Evolutionary conservation across 2,113 vertebrate species (phyloP).

Genomic region (Vombatus ursinus): DNA sequence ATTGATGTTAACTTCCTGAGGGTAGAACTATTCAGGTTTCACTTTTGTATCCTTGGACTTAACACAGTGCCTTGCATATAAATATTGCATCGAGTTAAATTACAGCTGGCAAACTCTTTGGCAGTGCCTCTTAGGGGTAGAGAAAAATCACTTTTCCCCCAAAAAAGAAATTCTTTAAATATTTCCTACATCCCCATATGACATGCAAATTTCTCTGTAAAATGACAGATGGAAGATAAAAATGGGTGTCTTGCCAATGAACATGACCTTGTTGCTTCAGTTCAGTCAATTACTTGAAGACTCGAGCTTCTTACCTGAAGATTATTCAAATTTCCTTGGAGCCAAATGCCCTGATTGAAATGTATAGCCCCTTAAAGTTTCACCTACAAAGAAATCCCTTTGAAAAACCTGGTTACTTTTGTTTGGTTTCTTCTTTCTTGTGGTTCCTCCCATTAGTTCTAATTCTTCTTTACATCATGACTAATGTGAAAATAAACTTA

Average conservation of each 20-base stretch:
- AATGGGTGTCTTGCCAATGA: not conserved
- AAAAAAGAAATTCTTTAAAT: conserved; percentile 15
- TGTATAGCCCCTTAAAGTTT: conserved; percentile 7
- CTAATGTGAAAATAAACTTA: no score
- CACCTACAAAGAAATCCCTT: not conserved
- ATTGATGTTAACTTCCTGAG: conserved; percentile 22
- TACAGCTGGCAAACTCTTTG: not conserved
- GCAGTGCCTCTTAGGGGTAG: not conserved
- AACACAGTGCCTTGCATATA: not conserved
- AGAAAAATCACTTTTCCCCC: not conserved
- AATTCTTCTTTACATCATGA: no score
- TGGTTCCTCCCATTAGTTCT: no score
- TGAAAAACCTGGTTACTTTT: not conserved
- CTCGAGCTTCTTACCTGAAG: conserved; percentile 24
- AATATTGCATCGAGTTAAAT: conserved; percentile 35
- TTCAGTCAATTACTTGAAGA: conserved; percentile 25
- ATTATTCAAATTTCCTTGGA: conserved; percentile 3
- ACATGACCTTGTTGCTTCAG: conserved; percentile 1
- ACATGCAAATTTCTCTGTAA: conserved; percentile 4
- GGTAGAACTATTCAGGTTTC: not conserved
- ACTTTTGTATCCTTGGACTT: not conserved
- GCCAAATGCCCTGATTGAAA: not conserved
- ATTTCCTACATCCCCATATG: not conserved
- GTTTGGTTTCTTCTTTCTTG: no score
- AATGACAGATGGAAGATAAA: not conserved